These are phyloP conservation scores for Drosophila subquinaria DNA, from an alignment of 2,888 invertebrate genomes.

Conservation along the genomic window DNA sequence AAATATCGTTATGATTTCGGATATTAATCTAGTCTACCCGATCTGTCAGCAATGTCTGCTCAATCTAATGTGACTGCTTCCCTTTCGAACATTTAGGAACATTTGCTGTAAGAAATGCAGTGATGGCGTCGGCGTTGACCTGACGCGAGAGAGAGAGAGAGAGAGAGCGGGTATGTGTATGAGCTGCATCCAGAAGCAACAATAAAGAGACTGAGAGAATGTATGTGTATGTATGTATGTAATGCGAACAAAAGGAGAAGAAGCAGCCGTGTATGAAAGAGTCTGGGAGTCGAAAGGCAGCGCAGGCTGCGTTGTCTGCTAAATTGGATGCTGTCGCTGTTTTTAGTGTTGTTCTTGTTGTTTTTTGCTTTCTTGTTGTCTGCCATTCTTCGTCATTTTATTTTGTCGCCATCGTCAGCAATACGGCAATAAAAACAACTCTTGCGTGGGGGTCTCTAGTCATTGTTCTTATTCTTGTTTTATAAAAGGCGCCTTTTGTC, in stretches of 20 bases:
- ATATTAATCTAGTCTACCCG: slow-evolving; percentile 2
- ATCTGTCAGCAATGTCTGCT: not conserved
- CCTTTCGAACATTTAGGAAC: slow-evolving; percentile 2
- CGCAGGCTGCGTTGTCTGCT: slow-evolving; percentile 50
- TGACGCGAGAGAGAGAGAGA: slow-evolving; percentile 17
- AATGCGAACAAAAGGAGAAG: slow-evolving; percentile 7
- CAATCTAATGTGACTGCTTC: slow-evolving; percentile 22
- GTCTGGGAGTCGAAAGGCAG: slow-evolving; percentile 33
- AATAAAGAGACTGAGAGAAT: slow-evolving; percentile 11
- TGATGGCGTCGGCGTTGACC: slow-evolving; percentile 32
- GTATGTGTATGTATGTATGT: slow-evolving; percentile 1
- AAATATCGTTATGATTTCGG: too few species aligned
- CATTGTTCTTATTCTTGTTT: slow-evolving; percentile 62
- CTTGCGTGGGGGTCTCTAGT: slow-evolving; percentile 55
- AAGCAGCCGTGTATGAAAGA: slow-evolving; percentile 27
- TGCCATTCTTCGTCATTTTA: slow-evolving; percentile 36
- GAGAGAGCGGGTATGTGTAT: slow-evolving; percentile 1
- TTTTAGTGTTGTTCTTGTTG: slow-evolving; percentile 18
- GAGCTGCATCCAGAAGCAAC: slow-evolving; percentile 24
- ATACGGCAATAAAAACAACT: slow-evolving; percentile 64
- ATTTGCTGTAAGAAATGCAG: slow-evolving; percentile 30
- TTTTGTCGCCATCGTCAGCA: slow-evolving; percentile 31
- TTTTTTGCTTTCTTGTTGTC: slow-evolving; percentile 31
- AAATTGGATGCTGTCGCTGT: slow-evolving; percentile 68
- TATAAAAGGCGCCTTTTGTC: slow-evolving; percentile 65